phyloP scores from a whole-genome alignment of 1,140 invertebrate species.

The Macrostomum lignano region DNA sequence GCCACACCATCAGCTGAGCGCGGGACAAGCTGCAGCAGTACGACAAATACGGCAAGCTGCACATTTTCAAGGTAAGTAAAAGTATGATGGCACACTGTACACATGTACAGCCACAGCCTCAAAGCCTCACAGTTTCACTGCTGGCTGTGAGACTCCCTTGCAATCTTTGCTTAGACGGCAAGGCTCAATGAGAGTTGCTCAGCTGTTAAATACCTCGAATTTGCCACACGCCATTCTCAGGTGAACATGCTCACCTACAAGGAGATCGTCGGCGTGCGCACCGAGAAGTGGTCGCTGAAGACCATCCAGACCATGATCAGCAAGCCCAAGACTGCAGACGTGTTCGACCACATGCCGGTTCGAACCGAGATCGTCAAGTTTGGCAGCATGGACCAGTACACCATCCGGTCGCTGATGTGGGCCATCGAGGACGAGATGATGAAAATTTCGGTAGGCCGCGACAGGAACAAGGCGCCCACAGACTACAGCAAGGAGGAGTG shows the following conservation, averaged over 20 bases:
- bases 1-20: slow-evolving; percentile 4
- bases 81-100: too few relatives aligned
- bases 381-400: slow-evolving; percentile 3
- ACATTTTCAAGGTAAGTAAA: slow-evolving; percentile 7
- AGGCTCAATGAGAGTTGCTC: too few relatives aligned
- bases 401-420: slow-evolving; percentile 1
- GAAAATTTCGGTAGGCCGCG: too few relatives aligned
- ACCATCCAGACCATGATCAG: slow-evolving; percentile 1
- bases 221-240: too few relatives aligned
- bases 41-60: slow-evolving; percentile 6
- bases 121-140: too few relatives aligned
- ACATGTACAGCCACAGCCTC: too few relatives aligned
- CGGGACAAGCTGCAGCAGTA: slow-evolving; percentile 5
- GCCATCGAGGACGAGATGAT: slow-evolving; percentile 4
- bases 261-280: slow-evolving; percentile 4
- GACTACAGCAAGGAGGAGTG: slow-evolving; percentile 4
- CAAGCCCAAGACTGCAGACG: slow-evolving; percentile 4
- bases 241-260: slow-evolving; percentile 5
- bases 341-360: slow-evolving; percentile 4
- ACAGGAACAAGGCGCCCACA: too few relatives aligned
- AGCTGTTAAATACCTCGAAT: too few relatives aligned
- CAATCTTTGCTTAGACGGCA: too few relatives aligned
- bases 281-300: slow-evolving; percentile 4
- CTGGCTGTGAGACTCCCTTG: too few relatives aligned
- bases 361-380: slow-evolving; percentile 4